Base-by-base conservation (phyloP, 1,140 invertebrate species). In the Heliconius himera region DNA sequence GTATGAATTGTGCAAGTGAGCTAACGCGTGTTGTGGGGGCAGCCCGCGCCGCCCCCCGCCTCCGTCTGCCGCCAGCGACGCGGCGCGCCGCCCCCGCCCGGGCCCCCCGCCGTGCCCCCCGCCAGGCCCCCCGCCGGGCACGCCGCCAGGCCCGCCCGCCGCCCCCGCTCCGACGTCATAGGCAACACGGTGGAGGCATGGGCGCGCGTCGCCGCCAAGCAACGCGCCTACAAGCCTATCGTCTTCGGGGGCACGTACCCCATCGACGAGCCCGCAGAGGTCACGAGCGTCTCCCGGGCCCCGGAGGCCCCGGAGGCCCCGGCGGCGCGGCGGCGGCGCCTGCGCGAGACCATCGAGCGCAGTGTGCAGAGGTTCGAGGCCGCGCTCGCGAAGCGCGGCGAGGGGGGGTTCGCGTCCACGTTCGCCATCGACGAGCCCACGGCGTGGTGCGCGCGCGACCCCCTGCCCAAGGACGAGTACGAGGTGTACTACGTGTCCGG, bases 181-280 rank as follows among this genome's bases (percentile, higher is more conserved):
- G 95, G 95, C 71, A 94, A 95, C 84, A 96, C 96, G 1, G 96
- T 96, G 16, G 96, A 96, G 85, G 94, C 95, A 26, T 96, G 96
- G 96, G 89, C 92, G 76, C 93, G 77, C 83, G 84, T 38, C 84
- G 91, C 56, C 85, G 74, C 77, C 49, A 22, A 70, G 54, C 70
- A 51, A 76, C 79, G 79, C 54, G 76, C 83, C 33, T 49, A 22
- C 11, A 96, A 96, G 87, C 96, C 97, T 33, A 91, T 97, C 0
- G 95, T 98, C 56, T 98, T 97, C 88, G 97, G 97, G 74, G 97
- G 97, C 49, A 98, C 97, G 8, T 98, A 96, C 94, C 97, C 97
- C 3, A 97, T 98, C 71, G 97, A 97, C 88, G 85, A 86, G 72
- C 84, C 66, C 29, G 95, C 71, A 13, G 46, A 46, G 90, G 20